phyloP scores from a whole-genome alignment of 2,113 vertebrate species.

The Coturnix japonica region DNA sequence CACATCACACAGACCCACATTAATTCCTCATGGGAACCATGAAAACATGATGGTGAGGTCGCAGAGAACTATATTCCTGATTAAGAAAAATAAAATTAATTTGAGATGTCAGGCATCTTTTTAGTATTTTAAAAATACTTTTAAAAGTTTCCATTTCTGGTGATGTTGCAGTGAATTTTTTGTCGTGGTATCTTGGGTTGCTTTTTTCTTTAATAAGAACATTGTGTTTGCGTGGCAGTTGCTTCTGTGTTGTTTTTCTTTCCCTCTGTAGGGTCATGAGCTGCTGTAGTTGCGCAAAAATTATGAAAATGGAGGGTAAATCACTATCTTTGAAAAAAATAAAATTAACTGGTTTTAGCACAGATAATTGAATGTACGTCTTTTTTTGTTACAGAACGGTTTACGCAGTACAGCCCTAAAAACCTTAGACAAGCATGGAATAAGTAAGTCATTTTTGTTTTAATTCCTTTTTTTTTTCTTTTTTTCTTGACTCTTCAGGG shows the following conservation, averaged over 20 bases:
- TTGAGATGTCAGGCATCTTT: neutral
- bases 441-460: conserved; percentile 87
- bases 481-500: neutral
- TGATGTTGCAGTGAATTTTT: neutral
- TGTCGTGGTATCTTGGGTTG: neutral
- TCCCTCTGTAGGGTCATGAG: neutral
- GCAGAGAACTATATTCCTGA: neutral
- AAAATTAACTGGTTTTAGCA: neutral
- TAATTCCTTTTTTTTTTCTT: neutral
- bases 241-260: neutral
- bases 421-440: conserved; percentile 97
- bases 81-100: neutral
- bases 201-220: neutral
- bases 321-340: neutral
- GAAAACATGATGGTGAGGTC: neutral
- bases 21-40: neutral
- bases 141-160: neutral
- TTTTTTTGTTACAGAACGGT: conserved; percentile 84
- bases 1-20: neutral
- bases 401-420: conserved; percentile 93
- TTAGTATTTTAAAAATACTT: neutral
- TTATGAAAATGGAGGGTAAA: neutral
- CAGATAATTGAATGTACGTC: neutral
- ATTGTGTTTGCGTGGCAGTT: neutral
- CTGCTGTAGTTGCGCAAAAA: neutral